A percentile compares a stretch with the other conserved stretches of the same genome.
Conservation (phyloP, 2,797 vertebrate species). For the Thaleichthys pacificus region DNA sequence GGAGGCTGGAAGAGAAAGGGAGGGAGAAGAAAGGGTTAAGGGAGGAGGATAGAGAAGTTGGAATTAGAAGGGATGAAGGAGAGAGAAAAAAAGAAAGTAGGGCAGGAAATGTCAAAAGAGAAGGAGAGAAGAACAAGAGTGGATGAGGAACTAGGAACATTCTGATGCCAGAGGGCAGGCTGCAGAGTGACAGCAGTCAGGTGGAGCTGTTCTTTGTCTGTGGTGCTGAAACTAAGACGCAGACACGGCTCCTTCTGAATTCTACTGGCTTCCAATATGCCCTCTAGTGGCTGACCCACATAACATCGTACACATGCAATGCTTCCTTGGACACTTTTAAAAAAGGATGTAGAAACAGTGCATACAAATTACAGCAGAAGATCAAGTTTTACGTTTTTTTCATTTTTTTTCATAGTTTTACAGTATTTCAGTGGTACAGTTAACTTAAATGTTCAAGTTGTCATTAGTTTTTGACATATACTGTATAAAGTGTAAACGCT, state of each 20-base stretch:
- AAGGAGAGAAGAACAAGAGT: no score
- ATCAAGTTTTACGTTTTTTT: no score
- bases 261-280: neutral
- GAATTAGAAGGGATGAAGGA: neutral
- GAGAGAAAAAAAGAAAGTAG: slow-evolving; percentile 47
- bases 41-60: neutral
- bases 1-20: no score
- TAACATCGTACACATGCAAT: neutral
- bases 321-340: neutral
- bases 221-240: neutral
- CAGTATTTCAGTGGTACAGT: no score
- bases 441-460: no score
- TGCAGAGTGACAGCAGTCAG: neutral
- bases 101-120: neutral
- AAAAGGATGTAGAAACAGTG: no score
- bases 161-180: neutral
- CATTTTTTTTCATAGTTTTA: no score
- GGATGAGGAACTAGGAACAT: neutral
- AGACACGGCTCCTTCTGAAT: neutral
- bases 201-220: neutral
- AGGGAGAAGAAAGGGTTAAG: neutral
- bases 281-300: neutral
- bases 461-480: no score
- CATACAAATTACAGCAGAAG: no score
- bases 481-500: no score